Base-by-base conservation (phyloP, 2,888 invertebrate genomes). In the Dryadula phaetusa region DNA sequence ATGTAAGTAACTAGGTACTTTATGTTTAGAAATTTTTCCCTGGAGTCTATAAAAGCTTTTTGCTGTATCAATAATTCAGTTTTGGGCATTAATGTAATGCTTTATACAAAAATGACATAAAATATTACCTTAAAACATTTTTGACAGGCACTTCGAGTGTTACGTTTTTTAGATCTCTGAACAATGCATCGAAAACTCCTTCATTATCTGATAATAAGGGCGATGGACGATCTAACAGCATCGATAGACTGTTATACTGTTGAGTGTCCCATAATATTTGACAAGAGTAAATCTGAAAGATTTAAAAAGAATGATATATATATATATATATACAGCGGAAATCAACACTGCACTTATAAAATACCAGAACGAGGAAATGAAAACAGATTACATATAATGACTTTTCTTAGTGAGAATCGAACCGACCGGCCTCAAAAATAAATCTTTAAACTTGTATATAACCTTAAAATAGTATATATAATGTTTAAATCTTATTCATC, bases 181-280 rank as follows among this genome's bases (percentile, higher is more conserved):
- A 93, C 66, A 94, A 83, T 65, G 88, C 92, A 76, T 90, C 94
- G 75, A 93, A 94, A 75, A 92, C 90, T 62, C 92, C 94, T 74
- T 93, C 90, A 8, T 92, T 89, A 76, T 94, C 94, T 0, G 71
- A 34, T 5, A 91, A 74, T 0, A 95, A 85, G 63, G 95, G 93
- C 14, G 95, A 95, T 0, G 94, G 95, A 64, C 93, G 88, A 77
- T 97, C 96, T 69, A 97, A 86, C 32, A 96, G 89, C 71, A 94
- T 93, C 65, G 94, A 93, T 49, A 97, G 84, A 14, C 94, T 93
- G 34, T 88, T 88, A 78, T 95, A 96, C 70, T 95, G 92, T 0
- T 95, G 94, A 66, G 94, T 87, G 71, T 94, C 95, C 88, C 95
- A 95, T 46, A 97, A 87, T 0, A 96, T 95, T 65, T 95, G 94